Evolutionary conservation across 2,888 invertebrate genomes (phyloP), one percentile per base, ranked within the genome.

Genomic region (Scaptomyza polygonia): DNA sequence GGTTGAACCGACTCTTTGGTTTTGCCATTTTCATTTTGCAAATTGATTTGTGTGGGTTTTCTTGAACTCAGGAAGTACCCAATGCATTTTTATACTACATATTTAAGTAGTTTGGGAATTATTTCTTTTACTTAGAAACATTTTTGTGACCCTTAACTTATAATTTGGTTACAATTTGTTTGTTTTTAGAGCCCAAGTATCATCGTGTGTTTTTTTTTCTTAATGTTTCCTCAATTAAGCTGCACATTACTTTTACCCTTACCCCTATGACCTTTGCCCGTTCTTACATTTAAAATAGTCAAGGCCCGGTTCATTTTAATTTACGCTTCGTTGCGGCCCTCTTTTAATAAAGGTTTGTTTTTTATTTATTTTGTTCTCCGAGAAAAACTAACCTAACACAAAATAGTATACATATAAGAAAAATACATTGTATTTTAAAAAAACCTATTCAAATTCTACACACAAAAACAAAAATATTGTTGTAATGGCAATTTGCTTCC

Each of bases 401-500:
- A 70, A 58, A 32, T 44, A 62, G n/a, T 51, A 36, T n/a, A 39
- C 34, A 42, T 25, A 25, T 25, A 25, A 4, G 4, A 14, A 57
- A 9, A 9, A 29, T 29, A 9, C 29, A 29, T 14, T 36, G 8
- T 14, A 14, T 14, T 36, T 14, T 14, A 5, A 21, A 57, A 48
- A 67, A 55, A 4, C 43, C 49, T 52, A 62, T 59, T 62, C 42
- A 47, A 53, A 72, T 70, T 65, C 32, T 39, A 32, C 49, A 48
- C 43, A 43, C 30, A 40, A 39, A 25, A 30, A 64, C 27, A 39
- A 67, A 67, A 64, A 52, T 65, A 73, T 59, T 66, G 61, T 67
- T 80, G 65, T 76, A 78, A 78, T 75, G 55, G 49, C 51, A 62
- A 56, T 59, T 66, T 57, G 77, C 64, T 85, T 82, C 80, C 86